A percentile compares a stretch with the other conserved stretches of the same genome.
phyloP scores from a whole-genome alignment of 37 sponge, comb jelly and placozoan species.

The Diacarnus erythraeanus region DNA sequence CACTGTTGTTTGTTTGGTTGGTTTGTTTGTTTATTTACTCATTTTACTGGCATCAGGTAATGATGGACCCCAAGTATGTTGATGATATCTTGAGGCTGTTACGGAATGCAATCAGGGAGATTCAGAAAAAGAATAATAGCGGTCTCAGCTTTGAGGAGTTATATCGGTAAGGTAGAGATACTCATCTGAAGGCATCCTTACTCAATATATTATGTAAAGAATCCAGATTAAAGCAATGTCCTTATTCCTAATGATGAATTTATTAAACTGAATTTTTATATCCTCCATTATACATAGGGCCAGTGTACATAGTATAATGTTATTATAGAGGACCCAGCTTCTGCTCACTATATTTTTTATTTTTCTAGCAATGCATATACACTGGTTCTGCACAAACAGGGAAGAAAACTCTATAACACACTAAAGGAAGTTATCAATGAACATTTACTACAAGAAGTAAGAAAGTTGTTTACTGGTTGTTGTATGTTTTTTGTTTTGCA shows the following conservation, averaged over 20 bases:
- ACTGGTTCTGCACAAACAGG: slow-evolving; percentile 98
- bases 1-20: too few relatives aligned
- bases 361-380: slow-evolving; percentile 93
- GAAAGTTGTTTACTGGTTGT: too few relatives aligned
- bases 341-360: neutral
- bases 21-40: too few relatives aligned
- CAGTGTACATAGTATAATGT: neutral
- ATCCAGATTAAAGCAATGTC: too few relatives aligned
- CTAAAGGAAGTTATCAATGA: slow-evolving; percentile 88
- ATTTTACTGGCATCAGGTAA: too few relatives aligned
- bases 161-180: slow-evolving; percentile 77
- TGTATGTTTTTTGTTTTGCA: too few relatives aligned
- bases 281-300: too few relatives aligned
- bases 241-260: too few relatives aligned
- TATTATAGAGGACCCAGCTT: too few relatives aligned
- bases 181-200: too few relatives aligned
- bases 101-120: slow-evolving; percentile 94
- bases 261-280: too few relatives aligned
- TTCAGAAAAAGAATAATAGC: slow-evolving; percentile 99
- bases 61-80: slow-evolving; percentile 96
- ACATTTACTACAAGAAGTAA: slow-evolving; percentile 83
- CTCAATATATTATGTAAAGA: too few relatives aligned
- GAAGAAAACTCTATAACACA: slow-evolving; percentile 80
- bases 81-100: slow-evolving; percentile 90
- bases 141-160: slow-evolving; percentile 99